phyloP scores from a whole-genome alignment of 1,140 invertebrate genomes.

The Acromyrmex echinatior region DNA sequence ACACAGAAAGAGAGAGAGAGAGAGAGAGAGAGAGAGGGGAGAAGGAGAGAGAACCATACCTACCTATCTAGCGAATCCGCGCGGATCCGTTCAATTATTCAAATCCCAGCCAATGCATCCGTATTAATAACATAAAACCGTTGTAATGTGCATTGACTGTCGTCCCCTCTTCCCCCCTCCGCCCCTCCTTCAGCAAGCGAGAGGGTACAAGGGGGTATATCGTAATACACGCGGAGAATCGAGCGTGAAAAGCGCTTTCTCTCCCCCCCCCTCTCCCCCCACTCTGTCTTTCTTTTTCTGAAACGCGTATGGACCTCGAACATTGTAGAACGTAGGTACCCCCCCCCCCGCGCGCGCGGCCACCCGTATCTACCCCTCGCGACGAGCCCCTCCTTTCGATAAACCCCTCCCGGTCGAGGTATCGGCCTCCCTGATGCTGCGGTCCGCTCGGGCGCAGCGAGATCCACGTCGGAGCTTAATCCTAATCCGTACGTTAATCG shows the following conservation, averaged over 20 bases:
- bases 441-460: constrained; percentile 68
- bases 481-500: constrained; percentile 85
- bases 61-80: constrained; percentile 59
- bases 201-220: neutral
- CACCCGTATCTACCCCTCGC: constrained; percentile 32
- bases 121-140: constrained; percentile 83
- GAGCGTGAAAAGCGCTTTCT: no score
- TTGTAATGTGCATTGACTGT: constrained; percentile 83
- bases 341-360: neutral
- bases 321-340: constrained; percentile 46
- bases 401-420: constrained; percentile 17
- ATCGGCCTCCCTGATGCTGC: constrained; percentile 51
- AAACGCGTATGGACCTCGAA: constrained; percentile 53
- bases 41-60: no score
- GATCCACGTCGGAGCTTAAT: constrained; percentile 79
- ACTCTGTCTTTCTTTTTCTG: constrained; percentile 6
- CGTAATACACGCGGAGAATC: no score
- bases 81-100: constrained; percentile 80
- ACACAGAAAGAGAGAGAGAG: constrained; percentile 7
- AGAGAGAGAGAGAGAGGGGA: neutral
- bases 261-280: no score
- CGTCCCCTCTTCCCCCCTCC: constrained; percentile 35
- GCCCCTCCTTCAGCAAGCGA: constrained; percentile 14
- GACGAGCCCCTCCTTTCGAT: constrained; percentile 20
- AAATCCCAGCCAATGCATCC: constrained; percentile 78